Conservation (phyloP, 2,888 invertebrate genomes). For the Xanthorhoe designata region DNA sequence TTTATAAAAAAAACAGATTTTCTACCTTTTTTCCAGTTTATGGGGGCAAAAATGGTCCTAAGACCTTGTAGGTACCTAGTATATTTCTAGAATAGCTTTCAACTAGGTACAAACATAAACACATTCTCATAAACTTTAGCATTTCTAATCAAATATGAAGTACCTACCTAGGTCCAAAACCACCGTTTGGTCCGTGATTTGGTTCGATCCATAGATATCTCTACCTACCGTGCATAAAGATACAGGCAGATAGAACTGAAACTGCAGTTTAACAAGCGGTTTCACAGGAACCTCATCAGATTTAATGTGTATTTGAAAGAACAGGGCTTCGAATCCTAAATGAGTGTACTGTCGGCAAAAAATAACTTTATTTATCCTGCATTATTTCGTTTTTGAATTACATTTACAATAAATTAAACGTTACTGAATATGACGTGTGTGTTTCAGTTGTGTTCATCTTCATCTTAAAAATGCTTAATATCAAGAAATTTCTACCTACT, state of each 20-base stretch:
- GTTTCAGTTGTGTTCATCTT: no score
- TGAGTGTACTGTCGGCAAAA: slow-evolving; percentile 46
- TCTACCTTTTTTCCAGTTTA: no score
- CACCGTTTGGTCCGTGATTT: not conserved
- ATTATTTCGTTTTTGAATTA: not conserved
- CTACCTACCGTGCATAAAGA: slow-evolving; percentile 8
- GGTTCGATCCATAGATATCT: slow-evolving; percentile 15
- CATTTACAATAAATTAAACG: no score
- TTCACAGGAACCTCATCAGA: slow-evolving; percentile 48
- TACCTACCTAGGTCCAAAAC: not conserved
- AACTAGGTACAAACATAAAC: not conserved
- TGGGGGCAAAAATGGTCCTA: no score
- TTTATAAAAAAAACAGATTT: no score
- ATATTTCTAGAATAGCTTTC: no score
- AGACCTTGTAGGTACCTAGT: no score
- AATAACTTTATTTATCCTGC: not conserved
- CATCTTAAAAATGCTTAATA: no score
- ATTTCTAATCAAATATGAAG: not conserved
- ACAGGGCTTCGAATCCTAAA: slow-evolving; percentile 49
- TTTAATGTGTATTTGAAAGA: slow-evolving; percentile 52
- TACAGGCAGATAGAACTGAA: slow-evolving; percentile 28
- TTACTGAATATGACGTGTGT: no score
- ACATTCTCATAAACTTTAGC: not conserved
- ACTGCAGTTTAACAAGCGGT: slow-evolving; percentile 44
- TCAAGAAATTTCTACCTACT: no score